These are phyloP conservation scores for Ephestia elutella DNA, from an alignment of 1,140 invertebrate genomes.

Conservation along the genomic window DNA sequence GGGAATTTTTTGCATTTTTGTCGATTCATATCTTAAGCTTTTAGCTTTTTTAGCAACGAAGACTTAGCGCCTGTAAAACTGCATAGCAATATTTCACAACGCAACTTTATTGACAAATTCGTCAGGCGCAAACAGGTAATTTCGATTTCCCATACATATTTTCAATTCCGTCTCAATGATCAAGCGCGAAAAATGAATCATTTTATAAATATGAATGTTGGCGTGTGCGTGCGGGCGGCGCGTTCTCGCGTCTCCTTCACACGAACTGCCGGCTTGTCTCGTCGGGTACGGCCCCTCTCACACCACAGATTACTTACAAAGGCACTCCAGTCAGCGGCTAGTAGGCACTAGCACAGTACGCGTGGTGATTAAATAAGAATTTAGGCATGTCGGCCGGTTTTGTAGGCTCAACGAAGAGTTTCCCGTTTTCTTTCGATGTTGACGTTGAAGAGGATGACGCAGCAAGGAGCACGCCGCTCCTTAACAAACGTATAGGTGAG, in stretches of 20 bases:
- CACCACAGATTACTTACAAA: conserved; percentile 1
- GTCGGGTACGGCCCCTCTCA: not conserved
- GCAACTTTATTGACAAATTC: not conserved
- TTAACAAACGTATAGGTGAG: conserved; percentile 58
- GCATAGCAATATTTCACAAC: not conserved
- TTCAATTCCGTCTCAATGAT: not conserved
- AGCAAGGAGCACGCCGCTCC: conserved; percentile 43
- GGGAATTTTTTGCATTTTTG: no score
- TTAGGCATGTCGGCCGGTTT: conserved; percentile 58
- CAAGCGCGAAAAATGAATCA: not conserved
- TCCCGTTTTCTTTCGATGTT: conserved; percentile 69
- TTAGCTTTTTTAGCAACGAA: not conserved
- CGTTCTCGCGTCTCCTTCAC: not conserved
- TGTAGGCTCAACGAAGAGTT: conserved; percentile 68
- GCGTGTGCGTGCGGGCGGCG: not conserved
- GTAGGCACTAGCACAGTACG: not conserved
- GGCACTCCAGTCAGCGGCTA: not conserved
- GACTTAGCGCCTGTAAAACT: not conserved
- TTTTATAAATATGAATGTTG: not conserved
- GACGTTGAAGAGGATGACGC: conserved; percentile 62
- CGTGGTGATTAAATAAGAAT: not conserved
- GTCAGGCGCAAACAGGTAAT: not conserved
- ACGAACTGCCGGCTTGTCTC: not conserved
- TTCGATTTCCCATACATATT: not conserved
- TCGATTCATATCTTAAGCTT: not conserved